Evolutionary conservation across 2,797 vertebrate species (phyloP).

Genomic region (Varecia variegata): DNA sequence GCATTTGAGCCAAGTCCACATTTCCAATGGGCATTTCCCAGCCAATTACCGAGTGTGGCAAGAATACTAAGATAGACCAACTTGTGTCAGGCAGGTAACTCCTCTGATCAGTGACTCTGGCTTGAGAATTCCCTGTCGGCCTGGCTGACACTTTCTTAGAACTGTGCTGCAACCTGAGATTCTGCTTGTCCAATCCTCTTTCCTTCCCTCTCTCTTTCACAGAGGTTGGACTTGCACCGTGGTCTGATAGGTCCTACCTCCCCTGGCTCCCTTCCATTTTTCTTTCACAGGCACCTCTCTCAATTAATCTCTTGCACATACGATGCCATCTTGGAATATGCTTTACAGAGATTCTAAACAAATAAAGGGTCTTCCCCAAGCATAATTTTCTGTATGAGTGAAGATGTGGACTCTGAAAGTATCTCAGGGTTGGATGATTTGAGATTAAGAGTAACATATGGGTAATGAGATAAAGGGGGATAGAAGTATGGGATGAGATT

Average conservation of each 20-base stretch:
- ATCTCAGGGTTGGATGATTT: not conserved
- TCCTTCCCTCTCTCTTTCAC: not conserved
- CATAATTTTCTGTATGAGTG: not conserved
- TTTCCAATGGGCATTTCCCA: not conserved
- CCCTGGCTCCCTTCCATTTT: not conserved
- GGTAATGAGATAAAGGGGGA: not conserved
- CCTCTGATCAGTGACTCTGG: not conserved
- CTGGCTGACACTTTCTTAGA: slow-evolving; percentile 14
- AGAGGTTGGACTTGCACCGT: not conserved
- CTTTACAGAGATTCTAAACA: not conserved
- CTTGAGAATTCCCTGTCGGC: not conserved
- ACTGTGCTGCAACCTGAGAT: not conserved
- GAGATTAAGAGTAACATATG: not conserved
- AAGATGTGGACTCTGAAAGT: not conserved
- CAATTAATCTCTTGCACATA: not conserved
- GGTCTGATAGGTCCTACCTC: not conserved
- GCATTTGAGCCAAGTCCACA: not conserved
- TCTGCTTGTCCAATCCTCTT: not conserved
- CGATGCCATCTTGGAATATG: not conserved
- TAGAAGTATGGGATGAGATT: not conserved
- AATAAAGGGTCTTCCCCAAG: not conserved
- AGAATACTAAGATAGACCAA: not conserved
- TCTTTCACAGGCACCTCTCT: not conserved
- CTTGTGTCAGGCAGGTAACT: not conserved
- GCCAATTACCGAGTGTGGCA: not conserved